phyloP scores from a whole-genome alignment of 2,888 invertebrate genomes.

The Euzophera pinguis region DNA sequence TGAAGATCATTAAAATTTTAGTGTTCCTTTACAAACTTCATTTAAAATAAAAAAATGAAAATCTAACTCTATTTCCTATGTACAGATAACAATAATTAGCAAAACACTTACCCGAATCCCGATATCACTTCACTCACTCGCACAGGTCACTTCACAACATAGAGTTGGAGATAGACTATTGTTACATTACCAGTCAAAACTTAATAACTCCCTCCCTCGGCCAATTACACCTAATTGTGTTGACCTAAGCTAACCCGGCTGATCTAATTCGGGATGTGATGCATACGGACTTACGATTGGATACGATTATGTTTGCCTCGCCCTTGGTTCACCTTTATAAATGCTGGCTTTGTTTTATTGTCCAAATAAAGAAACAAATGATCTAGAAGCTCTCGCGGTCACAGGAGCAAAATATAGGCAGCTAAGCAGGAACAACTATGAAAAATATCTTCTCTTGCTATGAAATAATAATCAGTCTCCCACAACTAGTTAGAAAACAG shows the following conservation, averaged over 20 bases:
- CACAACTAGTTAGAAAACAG: too few relatives aligned
- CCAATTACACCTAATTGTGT: slow-evolving; percentile 74
- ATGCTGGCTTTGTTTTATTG: too few relatives aligned
- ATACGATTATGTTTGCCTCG: slow-evolving; percentile 18
- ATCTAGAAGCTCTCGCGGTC: too few relatives aligned
- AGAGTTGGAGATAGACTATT: slow-evolving; percentile 27
- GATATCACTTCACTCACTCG: slow-evolving; percentile 13
- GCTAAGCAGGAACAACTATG: too few relatives aligned
- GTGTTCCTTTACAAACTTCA: too few relatives aligned
- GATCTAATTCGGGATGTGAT: slow-evolving; percentile 66
- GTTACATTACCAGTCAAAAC: slow-evolving; percentile 36
- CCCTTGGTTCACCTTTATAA: not conserved
- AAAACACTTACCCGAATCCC: not conserved
- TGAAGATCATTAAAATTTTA: too few relatives aligned
- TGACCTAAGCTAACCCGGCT: slow-evolving; percentile 73
- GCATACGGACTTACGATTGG: slow-evolving; percentile 42
- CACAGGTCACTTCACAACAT: slow-evolving; percentile 21
- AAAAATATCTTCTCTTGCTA: too few relatives aligned
- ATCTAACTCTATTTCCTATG: too few relatives aligned
- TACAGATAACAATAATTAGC: too few relatives aligned
- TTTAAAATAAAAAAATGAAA: too few relatives aligned
- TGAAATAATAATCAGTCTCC: too few relatives aligned
- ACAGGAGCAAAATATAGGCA: too few relatives aligned
- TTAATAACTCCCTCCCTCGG: slow-evolving; percentile 54
- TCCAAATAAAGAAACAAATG: slow-evolving; percentile 8